These are phyloP conservation scores for Vicugna pacos DNA, from an alignment of 2,113 vertebrate species.

Conservation along the genomic window DNA sequence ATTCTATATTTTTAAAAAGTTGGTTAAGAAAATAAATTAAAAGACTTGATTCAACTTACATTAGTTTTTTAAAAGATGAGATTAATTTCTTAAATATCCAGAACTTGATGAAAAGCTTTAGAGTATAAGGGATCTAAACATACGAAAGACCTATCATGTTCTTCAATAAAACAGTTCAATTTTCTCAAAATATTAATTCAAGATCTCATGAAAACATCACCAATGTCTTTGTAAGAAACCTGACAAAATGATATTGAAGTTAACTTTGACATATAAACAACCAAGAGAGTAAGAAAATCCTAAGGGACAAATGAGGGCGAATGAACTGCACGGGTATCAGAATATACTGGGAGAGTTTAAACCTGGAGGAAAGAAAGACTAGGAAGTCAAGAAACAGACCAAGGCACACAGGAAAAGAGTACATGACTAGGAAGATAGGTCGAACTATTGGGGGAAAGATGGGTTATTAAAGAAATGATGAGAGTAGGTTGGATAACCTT, in stretches of 20 bases:
- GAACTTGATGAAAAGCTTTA: neutral
- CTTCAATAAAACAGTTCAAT: neutral
- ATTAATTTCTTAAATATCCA: neutral
- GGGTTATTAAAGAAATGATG: no score
- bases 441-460: rapidly evolving
- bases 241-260: neutral
- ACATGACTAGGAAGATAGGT: neutral
- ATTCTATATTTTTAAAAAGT: neutral
- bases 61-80: neutral
- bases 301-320: neutral
- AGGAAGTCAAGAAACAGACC: neutral
- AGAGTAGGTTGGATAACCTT: neutral
- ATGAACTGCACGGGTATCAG: neutral
- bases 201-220: neutral
- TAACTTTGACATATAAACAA: neutral
- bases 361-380: neutral
- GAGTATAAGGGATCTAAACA: neutral
- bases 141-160: neutral
- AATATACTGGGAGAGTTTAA: neutral
- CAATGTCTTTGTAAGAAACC: neutral
- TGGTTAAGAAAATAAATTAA: neutral
- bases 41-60: neutral
- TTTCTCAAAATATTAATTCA: conserved; percentile 7
- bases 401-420: neutral
- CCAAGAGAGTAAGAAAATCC: neutral